Evolutionary conservation across 2,888 invertebrate genomes (phyloP), one percentile per base, ranked within the genome.

Genomic region (Neocrepidodera transversa): DNA sequence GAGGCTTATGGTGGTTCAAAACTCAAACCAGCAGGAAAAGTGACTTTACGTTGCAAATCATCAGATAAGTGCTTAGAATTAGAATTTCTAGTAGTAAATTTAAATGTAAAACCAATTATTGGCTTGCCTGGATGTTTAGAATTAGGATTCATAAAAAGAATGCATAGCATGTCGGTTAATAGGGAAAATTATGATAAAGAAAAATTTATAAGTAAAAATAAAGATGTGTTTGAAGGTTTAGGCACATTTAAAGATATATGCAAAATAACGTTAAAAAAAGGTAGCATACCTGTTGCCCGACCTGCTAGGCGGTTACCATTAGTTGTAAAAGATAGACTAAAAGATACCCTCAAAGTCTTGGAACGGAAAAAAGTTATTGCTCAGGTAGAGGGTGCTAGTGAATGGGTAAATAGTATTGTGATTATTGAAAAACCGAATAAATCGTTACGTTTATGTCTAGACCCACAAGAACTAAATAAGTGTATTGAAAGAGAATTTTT

Each of bases 101-200:
- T 42, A n/a, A 28, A 40, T 52, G 52, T 52, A 26, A 52, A 52
- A 40, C 52, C 52, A 13, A 52, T 52, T 11, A 52, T 52, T 26
- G 52, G 52, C 17, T 52, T 52, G 30, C 40, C 40, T 13, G 10
- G 14, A 18, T 52, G 52, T 51, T 38, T 32, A 26, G 52, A 26
- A 18, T 52, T 40, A 42, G 52, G 52, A 18, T 40, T 52, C 16
- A 42, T 52, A 52, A 38, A 52, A 40, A 26, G 28, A 40, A 52
- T 28, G 16, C 23, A 40, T 20, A 40, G 28, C 38, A 26, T 52
- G 26, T 18, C 16, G 0, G 17, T 16, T 26, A 40, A 52, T 42
- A 26, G 20, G 16, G 40, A 52, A 38, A 17, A 52, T n/a, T 52
- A 35, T 28, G n/a, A n/a, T n/a, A n/a, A n/a, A n/a, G n/a, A n/a